A percentile compares a stretch with the other conserved stretches of the same genome.
phyloP scores from a whole-genome alignment of 2,888 invertebrate genomes.

The Chesias legatella region DNA sequence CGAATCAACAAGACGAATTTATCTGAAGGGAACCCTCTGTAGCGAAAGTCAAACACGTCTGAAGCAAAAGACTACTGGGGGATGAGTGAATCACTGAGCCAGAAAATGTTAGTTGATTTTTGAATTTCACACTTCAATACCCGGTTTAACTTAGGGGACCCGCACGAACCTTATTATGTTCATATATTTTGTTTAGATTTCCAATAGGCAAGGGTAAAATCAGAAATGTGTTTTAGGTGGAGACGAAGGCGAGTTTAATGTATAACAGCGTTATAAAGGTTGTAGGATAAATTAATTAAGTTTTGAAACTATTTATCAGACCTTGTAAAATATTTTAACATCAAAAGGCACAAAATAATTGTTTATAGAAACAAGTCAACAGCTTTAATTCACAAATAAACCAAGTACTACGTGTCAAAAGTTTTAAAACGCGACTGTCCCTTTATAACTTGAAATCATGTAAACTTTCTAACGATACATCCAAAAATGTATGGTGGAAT shows the following conservation, averaged over 20 bases:
- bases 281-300: too few relatives aligned
- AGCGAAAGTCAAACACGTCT: constrained; percentile 67
- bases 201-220: neutral
- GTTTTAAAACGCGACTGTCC: too few relatives aligned
- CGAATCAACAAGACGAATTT: constrained; percentile 70
- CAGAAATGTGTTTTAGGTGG: neutral
- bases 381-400: too few relatives aligned
- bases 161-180: constrained; percentile 45
- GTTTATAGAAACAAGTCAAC: too few relatives aligned
- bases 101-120: constrained; percentile 79
- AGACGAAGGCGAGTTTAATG: neutral
- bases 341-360: too few relatives aligned
- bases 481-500: too few relatives aligned
- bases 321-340: too few relatives aligned
- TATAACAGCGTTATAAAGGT: neutral
- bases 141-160: constrained; percentile 48
- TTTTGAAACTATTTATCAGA: too few relatives aligned
- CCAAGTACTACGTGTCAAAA: too few relatives aligned
- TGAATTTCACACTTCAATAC: constrained; percentile 72
- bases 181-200: constrained; percentile 32
- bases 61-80: constrained; percentile 61
- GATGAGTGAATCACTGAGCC: constrained; percentile 68
- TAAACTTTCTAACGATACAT: too few relatives aligned
- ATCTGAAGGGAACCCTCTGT: constrained; percentile 67
- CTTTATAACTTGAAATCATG: too few relatives aligned